Evolutionary conservation across 2,888 invertebrate species (phyloP), one percentile per base, ranked within the genome.

Genomic region (Volucella zonaria): DNA sequence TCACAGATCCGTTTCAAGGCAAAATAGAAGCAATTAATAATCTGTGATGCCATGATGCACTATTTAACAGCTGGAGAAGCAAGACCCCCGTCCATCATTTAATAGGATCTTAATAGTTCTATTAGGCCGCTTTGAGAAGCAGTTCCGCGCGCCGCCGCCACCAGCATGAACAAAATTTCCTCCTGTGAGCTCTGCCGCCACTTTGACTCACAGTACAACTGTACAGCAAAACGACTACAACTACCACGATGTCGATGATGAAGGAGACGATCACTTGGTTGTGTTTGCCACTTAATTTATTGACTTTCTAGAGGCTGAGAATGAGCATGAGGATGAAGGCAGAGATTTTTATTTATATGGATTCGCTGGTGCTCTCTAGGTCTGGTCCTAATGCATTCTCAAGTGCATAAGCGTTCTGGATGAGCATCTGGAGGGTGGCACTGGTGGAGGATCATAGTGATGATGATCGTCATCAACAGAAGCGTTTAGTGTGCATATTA

Each of bases 1-100:
- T 42, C 38, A 38, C 58, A 40, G 76, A 86, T 80, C 67, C 51
- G 31, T 31, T 71, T 80, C 38, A 38, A 77, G 73, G 70, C 86
- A 64, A 82, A 86, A 86, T 81, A 81, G 86, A 78, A 76, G 78
- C 86, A 86, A 87, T 86, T 87, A 87, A 87, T 86, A 87, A 86
- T 79, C 83, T 58, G 83, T 82, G 86, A 83, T 79, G 83, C 83
- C 58, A 81, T 82, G 86, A 83, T 79, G 83, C 87, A 86, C 81
- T 86, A 82, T 87, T 87, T 80, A 82, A 76, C 85, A 85, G 85
- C 85, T 85, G 85, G 80, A 76, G 76, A 85, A 80, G 70, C 59
- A 67, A 62, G 66, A 58, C 70, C 73, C 49, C 43, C 31, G 62
- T 52, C 75, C 75, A 62, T 62, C 76, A 62, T 62, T 85, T 85